Conservation (phyloP, 2,888 invertebrate species). For the Nephrotoma guestfalica region DNA sequence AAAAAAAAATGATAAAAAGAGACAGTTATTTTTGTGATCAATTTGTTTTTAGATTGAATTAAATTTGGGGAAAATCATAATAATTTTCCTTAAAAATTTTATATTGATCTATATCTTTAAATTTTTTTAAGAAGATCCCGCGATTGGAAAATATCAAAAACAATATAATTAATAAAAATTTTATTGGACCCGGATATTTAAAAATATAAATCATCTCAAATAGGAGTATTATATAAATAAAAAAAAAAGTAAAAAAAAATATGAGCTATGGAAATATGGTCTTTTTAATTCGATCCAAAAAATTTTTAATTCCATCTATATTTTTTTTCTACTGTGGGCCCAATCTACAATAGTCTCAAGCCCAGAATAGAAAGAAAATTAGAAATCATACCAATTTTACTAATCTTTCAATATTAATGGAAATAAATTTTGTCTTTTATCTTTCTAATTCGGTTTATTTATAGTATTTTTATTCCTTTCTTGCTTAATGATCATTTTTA, state of each 20-base stretch:
- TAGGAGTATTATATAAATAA: not conserved
- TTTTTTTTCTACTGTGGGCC: not conserved
- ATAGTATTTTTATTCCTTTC: not conserved
- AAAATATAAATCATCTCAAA: not conserved
- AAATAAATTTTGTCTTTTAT: slow-evolving; percentile 2
- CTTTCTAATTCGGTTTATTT: not conserved
- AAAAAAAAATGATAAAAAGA: slow-evolving; percentile 1
- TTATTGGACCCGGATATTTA: not conserved
- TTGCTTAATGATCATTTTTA: not conserved
- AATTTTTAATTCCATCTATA: not conserved
- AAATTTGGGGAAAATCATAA: not conserved
- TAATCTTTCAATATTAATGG: not conserved
- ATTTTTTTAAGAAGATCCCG: not conserved
- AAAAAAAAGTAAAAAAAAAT: not conserved
- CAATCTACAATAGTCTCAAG: not conserved
- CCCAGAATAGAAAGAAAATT: not conserved
- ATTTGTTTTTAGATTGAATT: slow-evolving; percentile 4
- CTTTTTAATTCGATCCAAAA: not conserved
- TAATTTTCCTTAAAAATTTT: not conserved
- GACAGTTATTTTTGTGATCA: slow-evolving; percentile 4
- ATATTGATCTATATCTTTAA: not conserved
- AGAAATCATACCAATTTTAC: not conserved
- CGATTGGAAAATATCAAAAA: not conserved
- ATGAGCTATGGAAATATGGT: not conserved
- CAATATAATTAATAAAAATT: not conserved